phyloP scores from a whole-genome alignment of 2,888 invertebrate genomes.

The Holacanthella duospinosa region DNA sequence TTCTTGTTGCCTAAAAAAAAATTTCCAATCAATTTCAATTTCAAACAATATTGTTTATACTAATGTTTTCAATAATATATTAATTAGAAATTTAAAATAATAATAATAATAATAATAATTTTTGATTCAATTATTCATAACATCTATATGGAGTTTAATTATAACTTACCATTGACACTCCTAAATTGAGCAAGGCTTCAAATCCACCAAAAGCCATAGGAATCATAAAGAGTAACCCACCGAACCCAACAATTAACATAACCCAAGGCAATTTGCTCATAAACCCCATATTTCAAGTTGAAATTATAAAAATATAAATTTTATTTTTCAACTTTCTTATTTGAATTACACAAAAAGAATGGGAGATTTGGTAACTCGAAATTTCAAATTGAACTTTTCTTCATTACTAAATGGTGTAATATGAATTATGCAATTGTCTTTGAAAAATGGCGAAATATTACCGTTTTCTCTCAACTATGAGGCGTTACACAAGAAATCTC shows the following conservation, averaged over 20 bases:
- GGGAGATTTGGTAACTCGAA: no score
- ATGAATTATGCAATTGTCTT: no score
- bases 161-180: background rate
- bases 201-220: conserved; percentile 6
- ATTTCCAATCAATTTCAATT: background rate
- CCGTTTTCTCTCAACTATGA: no score
- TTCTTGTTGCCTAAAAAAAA: conserved; percentile 7
- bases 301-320: no score
- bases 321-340: no score
- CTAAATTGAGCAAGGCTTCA: background rate
- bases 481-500: no score
- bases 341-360: no score
- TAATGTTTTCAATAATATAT: background rate
- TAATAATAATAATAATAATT: no score
- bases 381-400: no score
- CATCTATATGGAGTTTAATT: background rate
- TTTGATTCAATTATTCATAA: no score
- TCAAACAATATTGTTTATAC: background rate
- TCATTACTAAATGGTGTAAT: no score
- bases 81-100: background rate
- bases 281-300: background rate
- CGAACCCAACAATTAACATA: background rate
- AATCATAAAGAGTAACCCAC: background rate
- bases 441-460: no score
- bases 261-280: background rate